A percentile compares a stretch with the other conserved stretches of the same genome.
Evolutionary conservation across 2,888 invertebrate species (phyloP).

Genomic region (Elgonia sp.): DNA sequence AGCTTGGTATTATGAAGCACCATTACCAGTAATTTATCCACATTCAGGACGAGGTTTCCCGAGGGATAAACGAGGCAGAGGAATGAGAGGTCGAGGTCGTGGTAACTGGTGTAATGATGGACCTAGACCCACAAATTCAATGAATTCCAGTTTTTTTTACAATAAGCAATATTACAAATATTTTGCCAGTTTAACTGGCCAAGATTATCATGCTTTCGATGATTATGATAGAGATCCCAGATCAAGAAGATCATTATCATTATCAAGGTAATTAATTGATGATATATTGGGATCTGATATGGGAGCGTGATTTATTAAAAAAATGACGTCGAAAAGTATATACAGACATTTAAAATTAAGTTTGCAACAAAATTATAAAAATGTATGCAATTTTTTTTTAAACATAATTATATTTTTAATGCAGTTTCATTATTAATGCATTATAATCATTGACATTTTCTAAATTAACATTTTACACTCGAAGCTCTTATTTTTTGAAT

Average conservation of each 20-base stretch:
- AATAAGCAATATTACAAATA: constrained; percentile 88
- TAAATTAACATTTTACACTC: too few relatives aligned
- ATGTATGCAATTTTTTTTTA: too few relatives aligned
- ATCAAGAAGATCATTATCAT: constrained; percentile 76
- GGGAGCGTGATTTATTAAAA: too few relatives aligned
- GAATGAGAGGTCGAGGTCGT: constrained; percentile 55
- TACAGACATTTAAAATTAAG: too few relatives aligned
- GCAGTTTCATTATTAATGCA: too few relatives aligned
- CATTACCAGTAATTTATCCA: constrained; percentile 83
- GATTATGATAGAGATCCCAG: constrained; percentile 84
- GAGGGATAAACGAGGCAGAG: constrained; percentile 80
- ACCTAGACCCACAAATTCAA: constrained; percentile 82
- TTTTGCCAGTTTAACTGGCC: constrained; percentile 89
- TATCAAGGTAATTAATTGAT: constrained; percentile 49
- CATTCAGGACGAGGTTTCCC: constrained; percentile 80
- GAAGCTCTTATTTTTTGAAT: too few relatives aligned
- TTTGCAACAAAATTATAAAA: too few relatives aligned
- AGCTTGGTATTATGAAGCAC: constrained; percentile 84
- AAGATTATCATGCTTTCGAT: constrained; percentile 88
- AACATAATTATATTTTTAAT: too few relatives aligned
- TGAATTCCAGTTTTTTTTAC: constrained; percentile 85
- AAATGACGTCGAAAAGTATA: too few relatives aligned
- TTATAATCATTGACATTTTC: too few relatives aligned
- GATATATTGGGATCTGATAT: too few relatives aligned
- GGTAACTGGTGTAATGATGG: constrained; percentile 66